These are phyloP conservation scores for Corythoichthys intestinalis DNA, from an alignment of 2,113 vertebrate genomes.

Conservation along the genomic window DNA sequence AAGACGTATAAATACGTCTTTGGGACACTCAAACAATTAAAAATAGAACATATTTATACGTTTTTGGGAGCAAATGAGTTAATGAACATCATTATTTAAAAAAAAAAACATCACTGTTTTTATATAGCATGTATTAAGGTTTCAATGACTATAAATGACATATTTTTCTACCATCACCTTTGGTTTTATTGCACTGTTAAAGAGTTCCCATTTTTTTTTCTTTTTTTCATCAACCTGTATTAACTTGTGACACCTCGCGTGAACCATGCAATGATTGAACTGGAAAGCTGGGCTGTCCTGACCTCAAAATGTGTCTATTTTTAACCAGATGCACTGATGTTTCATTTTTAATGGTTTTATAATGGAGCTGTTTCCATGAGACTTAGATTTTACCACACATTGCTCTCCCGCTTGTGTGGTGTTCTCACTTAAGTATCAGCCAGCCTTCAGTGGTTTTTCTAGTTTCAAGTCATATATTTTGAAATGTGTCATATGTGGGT, in stretches of 20 bases:
- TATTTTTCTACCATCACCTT: too few relatives aligned
- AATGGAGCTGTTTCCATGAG: slow-evolving; percentile 42
- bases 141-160: too few relatives aligned
- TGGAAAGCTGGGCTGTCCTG: slow-evolving; percentile 33
- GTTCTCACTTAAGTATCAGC: slow-evolving; percentile 9
- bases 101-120: too few relatives aligned
- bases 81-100: too few relatives aligned
- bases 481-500: slow-evolving; percentile 15
- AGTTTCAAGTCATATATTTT: neutral
- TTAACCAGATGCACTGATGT: slow-evolving; percentile 23
- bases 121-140: too few relatives aligned
- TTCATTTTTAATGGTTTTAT: slow-evolving; percentile 55
- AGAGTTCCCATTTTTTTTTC: too few relatives aligned
- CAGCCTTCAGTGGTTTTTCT: neutral
- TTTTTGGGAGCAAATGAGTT: too few relatives aligned
- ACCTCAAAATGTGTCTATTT: slow-evolving; percentile 39
- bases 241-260: slow-evolving; percentile 8
- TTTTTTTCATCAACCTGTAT: too few relatives aligned
- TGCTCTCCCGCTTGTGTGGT: slow-evolving; percentile 9
- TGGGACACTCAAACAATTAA: too few relatives aligned
- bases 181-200: too few relatives aligned
- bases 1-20: too few relatives aligned
- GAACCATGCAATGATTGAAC: slow-evolving; percentile 16
- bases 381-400: slow-evolving; percentile 37
- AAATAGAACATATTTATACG: too few relatives aligned